Conservation (phyloP, 2,113 vertebrate species). For the Carettochelys insculpta region DNA sequence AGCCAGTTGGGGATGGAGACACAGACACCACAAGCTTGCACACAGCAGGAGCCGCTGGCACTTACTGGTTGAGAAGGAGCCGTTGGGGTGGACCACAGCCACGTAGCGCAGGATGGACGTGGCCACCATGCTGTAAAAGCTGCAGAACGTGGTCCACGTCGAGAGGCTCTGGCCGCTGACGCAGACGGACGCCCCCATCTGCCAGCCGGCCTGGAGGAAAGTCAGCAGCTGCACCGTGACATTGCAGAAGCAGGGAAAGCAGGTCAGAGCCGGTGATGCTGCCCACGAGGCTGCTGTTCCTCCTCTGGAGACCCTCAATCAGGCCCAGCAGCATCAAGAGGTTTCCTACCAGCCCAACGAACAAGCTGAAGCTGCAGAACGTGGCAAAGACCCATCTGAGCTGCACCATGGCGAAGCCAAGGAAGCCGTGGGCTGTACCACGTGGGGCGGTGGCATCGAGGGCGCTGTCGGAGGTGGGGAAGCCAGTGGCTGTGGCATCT, state of each 20-base stretch:
- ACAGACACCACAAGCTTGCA: not conserved
- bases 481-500: not conserved
- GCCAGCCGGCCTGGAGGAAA: not conserved
- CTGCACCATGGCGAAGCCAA: not conserved
- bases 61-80: not conserved
- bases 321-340: slow-evolving; percentile 21
- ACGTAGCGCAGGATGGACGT: not conserved
- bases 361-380: slow-evolving; percentile 2
- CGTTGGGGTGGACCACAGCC: not conserved
- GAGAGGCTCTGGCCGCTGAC: slow-evolving; percentile 10
- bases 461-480: not conserved
- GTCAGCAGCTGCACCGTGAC: not conserved
- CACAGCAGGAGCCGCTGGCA: not conserved
- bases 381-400: not conserved
- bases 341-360: slow-evolving; percentile 11
- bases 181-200: not conserved
- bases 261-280: not conserved
- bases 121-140: slow-evolving; percentile 47
- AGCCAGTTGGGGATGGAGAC: slow-evolving; percentile 1
- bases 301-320: not conserved
- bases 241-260: slow-evolving; percentile 9
- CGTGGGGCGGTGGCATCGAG: not conserved
- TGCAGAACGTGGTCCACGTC: slow-evolving; percentile 28
- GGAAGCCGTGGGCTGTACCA: not conserved
- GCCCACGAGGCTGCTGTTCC: not conserved